Conservation (phyloP, 2,888 invertebrate species). For the Atrina japonica region DNA sequence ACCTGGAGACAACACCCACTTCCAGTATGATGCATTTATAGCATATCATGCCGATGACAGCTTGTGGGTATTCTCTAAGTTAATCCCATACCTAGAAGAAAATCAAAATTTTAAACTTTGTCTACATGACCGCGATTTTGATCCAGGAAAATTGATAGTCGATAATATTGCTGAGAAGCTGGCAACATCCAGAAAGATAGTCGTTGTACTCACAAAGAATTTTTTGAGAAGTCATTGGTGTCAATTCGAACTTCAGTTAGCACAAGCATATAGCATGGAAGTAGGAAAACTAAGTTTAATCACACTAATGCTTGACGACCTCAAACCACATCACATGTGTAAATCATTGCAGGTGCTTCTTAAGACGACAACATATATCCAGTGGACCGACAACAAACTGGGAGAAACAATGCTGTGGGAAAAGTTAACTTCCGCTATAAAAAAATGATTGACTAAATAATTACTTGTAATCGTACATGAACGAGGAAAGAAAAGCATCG, state of each 20-base stretch:
- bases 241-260: conserved; percentile 87
- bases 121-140: conserved; percentile 87
- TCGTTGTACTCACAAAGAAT: conserved; percentile 85
- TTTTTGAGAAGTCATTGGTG: conserved; percentile 88
- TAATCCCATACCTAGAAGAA: conserved; percentile 85
- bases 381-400: conserved; percentile 82
- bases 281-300: conserved; percentile 85
- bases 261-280: conserved; percentile 83
- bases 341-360: conserved; percentile 86
- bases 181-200: conserved; percentile 85
- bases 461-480: too few relatives aligned
- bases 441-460: not conserved
- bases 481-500: too few relatives aligned
- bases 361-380: conserved; percentile 87
- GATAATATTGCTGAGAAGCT: conserved; percentile 88
- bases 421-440: conserved; percentile 19
- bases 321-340: conserved; percentile 84
- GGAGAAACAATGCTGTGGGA: conserved; percentile 45
- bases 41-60: conserved; percentile 86
- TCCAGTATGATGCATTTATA: conserved; percentile 86
- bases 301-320: conserved; percentile 85
- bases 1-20: conserved; percentile 42
- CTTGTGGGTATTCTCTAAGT: conserved; percentile 85
- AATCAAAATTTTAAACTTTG: conserved; percentile 82
- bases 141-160: conserved; percentile 86